Percentiles rank a stretch among this genome's conserved stretches.
These are phyloP conservation scores for Brachionus plicatilis DNA, from an alignment of 1,140 invertebrate genomes.

Conservation along the genomic window DNA sequence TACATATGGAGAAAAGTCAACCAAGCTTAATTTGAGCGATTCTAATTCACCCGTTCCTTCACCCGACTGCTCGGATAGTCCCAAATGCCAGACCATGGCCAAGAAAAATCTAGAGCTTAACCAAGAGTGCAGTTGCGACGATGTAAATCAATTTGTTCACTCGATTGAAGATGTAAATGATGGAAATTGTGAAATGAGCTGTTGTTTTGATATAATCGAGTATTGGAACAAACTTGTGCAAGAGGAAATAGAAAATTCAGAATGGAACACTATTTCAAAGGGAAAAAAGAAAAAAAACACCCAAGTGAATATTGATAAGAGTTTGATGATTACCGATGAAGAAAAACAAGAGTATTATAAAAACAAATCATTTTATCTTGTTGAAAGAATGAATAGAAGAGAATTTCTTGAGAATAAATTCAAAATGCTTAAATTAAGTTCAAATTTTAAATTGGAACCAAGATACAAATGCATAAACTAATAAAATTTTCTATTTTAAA, in stretches of 20 bases:
- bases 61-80: neutral
- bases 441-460: slow-evolving; percentile 4
- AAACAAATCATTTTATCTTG: slow-evolving; percentile 15
- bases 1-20: neutral
- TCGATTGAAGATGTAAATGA: neutral
- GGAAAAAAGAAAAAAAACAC: neutral
- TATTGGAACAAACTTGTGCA: slow-evolving; percentile 15
- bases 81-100: neutral
- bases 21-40: neutral
- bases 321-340: slow-evolving; percentile 2
- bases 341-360: slow-evolving; percentile 25
- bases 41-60: neutral
- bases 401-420: neutral
- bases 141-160: slow-evolving; percentile 3
- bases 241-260: neutral
- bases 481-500: neutral
- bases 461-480: neutral
- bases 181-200: neutral
- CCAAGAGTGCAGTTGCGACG: slow-evolving; percentile 3
- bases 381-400: slow-evolving; percentile 7
- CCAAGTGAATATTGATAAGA: neutral
- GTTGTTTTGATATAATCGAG: slow-evolving; percentile 27
- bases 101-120: slow-evolving; percentile 2
- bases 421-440: slow-evolving; percentile 9
- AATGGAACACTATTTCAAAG: slow-evolving; percentile 6